Evolutionary conservation across 2,888 invertebrate species (phyloP), one percentile per base, ranked within the genome.

Genomic region (Microctonus hyperodae): DNA sequence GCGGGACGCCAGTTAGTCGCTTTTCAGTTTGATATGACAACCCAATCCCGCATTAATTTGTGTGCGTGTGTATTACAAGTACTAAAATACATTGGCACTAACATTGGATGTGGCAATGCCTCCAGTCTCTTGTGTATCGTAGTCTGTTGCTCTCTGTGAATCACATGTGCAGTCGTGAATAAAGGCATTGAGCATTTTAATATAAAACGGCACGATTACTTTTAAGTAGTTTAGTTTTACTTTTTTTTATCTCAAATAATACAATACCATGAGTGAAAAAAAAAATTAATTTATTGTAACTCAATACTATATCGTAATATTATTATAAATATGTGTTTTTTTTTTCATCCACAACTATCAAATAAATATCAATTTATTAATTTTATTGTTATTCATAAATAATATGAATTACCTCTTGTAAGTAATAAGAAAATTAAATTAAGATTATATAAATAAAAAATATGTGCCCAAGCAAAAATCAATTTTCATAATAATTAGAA

Each of bases 11-110:
- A 62, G 35, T 55, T 67, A 58, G 62, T 64, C 59, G 64, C 64
- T 70, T 69, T 70, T 65, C 65, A 70, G 67, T 68, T 72, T 70
- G 66, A 70, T 70, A 73, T 67, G 62, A 67, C 51, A 65, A 68
- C 61, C 61, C 71, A 68, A 71, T 70, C 68, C 67, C 64, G 63
- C 70, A 68, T 72, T 63, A 68, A 65, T 69, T 66, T 67, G 69
- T 67, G 65, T 64, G 50, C 57, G 58, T 53, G 57, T 63, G 56
- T 64, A 48, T 56, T 64, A 65, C 16, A 50, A 40, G 53, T 44
- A 33, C 62, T 59, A 33, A 63, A 67, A 67, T 67, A 67, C 58
- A 67, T 63, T 53, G 62, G 61, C 50, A 66, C 61, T 50, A 40
- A 40, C 23, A 9, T 25, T 53, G 23, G 37, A 56, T 64, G 25